A percentile compares a stretch with the other conserved stretches of the same genome.
These are phyloP conservation scores for Hippolais icterina DNA, from an alignment of 2,113 vertebrate species.

Conservation along the genomic window DNA sequence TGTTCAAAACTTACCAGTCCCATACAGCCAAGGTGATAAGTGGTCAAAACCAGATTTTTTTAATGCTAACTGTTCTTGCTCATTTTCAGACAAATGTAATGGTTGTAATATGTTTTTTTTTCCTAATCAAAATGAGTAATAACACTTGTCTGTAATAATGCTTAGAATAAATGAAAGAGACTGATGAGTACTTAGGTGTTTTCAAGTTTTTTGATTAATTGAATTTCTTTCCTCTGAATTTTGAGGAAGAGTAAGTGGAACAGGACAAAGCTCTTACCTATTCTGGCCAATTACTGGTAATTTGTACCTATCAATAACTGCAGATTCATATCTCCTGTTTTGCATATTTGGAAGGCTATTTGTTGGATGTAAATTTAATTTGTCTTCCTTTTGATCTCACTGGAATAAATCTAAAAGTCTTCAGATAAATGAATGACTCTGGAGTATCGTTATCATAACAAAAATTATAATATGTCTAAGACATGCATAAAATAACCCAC, in stretches of 20 bases:
- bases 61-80: neutral
- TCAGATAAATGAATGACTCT: neutral
- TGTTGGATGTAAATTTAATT: slow-evolving; percentile 20
- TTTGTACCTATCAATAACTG: slow-evolving; percentile 19
- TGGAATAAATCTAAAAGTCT: slow-evolving; percentile 1
- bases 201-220: neutral
- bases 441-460: neutral
- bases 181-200: neutral
- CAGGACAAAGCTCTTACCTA: neutral
- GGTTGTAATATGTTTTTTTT: neutral
- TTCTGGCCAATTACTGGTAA: neutral
- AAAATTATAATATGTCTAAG: neutral
- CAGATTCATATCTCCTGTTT: slow-evolving; percentile 6
- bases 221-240: neutral
- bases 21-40: neutral
- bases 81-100: neutral
- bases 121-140: neutral
- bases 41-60: neutral
- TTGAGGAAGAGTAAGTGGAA: neutral
- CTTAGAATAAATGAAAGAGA: neutral
- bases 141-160: neutral
- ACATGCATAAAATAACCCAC: neutral
- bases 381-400: slow-evolving; percentile 6
- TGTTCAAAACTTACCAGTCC: neutral
- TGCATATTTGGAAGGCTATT: slow-evolving; percentile 10